Evolutionary conservation across 2,888 invertebrate species (phyloP).

Genomic region (Boloria selene): DNA sequence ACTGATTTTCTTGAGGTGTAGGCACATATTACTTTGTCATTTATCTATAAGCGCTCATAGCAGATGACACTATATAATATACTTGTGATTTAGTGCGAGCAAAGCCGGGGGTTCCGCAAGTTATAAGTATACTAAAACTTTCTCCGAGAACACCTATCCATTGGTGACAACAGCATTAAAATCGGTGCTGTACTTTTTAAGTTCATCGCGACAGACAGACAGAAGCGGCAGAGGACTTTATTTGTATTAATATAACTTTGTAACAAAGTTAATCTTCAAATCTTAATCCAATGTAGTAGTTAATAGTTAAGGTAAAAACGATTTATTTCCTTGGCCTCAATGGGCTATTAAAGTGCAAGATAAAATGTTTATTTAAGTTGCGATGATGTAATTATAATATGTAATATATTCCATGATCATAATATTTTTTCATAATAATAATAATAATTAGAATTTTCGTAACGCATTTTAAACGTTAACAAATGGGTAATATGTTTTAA

Average conservation of each 20-base stretch:
- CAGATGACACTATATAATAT: conserved; percentile 5
- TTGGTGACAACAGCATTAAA: too few species aligned
- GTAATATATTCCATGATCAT: background rate
- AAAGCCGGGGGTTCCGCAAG: too few species aligned
- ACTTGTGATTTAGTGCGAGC: too few species aligned
- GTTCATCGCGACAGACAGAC: too few species aligned
- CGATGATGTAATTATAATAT: background rate
- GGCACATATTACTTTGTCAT: background rate
- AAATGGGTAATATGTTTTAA: conserved; percentile 68
- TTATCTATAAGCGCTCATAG: background rate
- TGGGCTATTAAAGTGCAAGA: conserved; percentile 1
- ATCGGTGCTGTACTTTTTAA: too few species aligned
- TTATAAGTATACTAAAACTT: too few species aligned
- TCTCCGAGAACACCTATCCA: too few species aligned
- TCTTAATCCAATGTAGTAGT: conserved; percentile 1
- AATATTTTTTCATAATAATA: conserved; percentile 1
- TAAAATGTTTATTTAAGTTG: background rate
- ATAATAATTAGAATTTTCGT: background rate
- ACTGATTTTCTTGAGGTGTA: background rate
- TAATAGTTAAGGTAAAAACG: background rate
- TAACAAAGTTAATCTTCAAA: conserved; percentile 8
- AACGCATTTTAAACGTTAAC: conserved; percentile 48
- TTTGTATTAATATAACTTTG: too few species aligned
- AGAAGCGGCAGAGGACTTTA: too few species aligned
- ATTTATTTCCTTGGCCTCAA: conserved; percentile 7